Conservation (phyloP, 1,140 invertebrate species). For the Araneus ventricosus region DNA sequence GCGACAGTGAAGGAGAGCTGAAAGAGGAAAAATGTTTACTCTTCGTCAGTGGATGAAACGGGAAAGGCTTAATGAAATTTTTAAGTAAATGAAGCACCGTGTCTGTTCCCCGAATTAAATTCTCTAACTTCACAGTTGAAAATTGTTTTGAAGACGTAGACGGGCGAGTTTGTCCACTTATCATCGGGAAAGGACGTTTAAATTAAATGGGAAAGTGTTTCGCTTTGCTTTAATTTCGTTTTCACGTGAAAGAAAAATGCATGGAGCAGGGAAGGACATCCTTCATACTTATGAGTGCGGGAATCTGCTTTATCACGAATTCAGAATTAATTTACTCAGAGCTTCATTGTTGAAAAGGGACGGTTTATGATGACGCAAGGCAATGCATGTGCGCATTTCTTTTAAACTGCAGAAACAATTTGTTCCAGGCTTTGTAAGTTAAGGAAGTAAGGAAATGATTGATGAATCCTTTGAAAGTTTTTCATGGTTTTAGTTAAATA, state of each 20-base stretch:
- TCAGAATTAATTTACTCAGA: background rate
- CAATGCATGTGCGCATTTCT: background rate
- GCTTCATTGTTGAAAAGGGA: background rate
- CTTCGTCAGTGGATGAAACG: background rate
- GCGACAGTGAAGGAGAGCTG: background rate
- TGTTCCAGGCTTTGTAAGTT: no score
- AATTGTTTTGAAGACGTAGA: constrained; percentile 35
- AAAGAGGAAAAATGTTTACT: constrained; percentile 39
- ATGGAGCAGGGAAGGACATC: background rate
- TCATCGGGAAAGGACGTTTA: constrained; percentile 29
- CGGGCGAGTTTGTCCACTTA: background rate
- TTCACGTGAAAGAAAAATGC: background rate
- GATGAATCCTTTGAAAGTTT: no score
- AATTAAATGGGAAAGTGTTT: constrained; percentile 21
- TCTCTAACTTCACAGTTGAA: constrained; percentile 20
- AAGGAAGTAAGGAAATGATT: no score
- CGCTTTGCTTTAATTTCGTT: constrained; percentile 14
- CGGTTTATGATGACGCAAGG: background rate
- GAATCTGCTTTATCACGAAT: background rate
- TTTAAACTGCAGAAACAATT: background rate
- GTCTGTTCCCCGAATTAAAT: constrained; percentile 38
- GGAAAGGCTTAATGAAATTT: constrained; percentile 64
- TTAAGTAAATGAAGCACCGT: constrained; percentile 45
- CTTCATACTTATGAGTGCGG: background rate
- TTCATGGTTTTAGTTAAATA: no score